Base-by-base conservation (phyloP, 2,113 vertebrate species). In the Vulpes lagopus region DNA sequence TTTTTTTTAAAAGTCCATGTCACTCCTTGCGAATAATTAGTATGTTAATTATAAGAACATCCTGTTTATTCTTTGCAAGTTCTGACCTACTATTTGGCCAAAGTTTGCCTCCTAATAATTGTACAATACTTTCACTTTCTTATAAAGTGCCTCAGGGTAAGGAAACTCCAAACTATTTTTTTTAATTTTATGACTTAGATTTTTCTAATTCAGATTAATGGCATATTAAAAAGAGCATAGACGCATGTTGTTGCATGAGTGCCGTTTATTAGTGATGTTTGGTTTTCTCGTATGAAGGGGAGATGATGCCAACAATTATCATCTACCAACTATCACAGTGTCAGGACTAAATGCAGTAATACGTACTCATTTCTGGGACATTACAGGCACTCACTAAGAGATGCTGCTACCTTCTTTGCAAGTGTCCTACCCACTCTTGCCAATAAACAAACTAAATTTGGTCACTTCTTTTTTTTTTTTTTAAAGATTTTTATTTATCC, bases 41-140 rank as follows among this genome's bases (percentile, higher is more conserved):
- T 87, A 82, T 88, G 67, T 59, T 82, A 53, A 53, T 67, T 69
- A 35, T 91, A 90, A 94, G 76, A 94, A 90, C 25, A 86, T 81
- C 82, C 57, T 79, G 27, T 73, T 93, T 84, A 87, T 79, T 89
- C n/a, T 83, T 87, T 91, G 69, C 32, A 81, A 89, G 43, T 69
- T 79, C 80, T 10, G 25, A n/a, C 38, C 38, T 85, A 93, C 55
- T 38, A 9, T 30, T 76, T 89, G 57, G 23, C 81, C 69, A 38
- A 17, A 71, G 32, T 69, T 76, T 43, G 22, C 49, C 69, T 76
- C 69, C 55, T 84, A 87, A 65, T 85, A 43, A 82, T 86, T 95
- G 25, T 86, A 8, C 1, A 82, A 0, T 71, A 11, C 43, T 95
- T 93, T 82, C 32, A 32, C 6, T 49, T 85, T 95, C 32, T 67